phyloP scores from a whole-genome alignment of 2,113 vertebrate genomes.

The Catagonus wagneri region DNA sequence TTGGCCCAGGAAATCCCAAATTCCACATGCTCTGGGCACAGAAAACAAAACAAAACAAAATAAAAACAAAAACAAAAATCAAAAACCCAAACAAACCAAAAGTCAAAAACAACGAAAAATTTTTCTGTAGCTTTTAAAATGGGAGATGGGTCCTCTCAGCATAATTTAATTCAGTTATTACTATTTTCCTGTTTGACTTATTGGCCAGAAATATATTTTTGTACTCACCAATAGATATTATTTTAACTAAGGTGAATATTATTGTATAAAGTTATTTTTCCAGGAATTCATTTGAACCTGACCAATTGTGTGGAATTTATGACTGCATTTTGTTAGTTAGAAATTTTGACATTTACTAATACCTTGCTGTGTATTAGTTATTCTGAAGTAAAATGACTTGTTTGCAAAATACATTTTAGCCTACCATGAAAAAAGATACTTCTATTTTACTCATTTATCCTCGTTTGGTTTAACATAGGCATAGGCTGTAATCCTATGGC shows the following conservation, averaged over 20 bases:
- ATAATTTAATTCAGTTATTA: neutral
- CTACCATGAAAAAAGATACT: neutral
- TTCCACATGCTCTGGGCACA: too few species aligned
- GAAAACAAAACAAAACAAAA: too few species aligned
- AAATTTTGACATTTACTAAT: neutral
- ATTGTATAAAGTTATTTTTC: neutral
- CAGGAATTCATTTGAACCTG: neutral
- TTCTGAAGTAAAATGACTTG: neutral
- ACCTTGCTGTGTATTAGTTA: neutral
- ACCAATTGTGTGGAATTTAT: neutral
- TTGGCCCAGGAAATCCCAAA: too few species aligned
- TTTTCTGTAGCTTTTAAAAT: neutral
- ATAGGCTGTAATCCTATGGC: neutral
- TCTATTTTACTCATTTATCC: neutral
- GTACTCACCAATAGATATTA: neutral
- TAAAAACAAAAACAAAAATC: too few species aligned
- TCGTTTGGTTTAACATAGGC: neutral
- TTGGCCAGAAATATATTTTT: neutral
- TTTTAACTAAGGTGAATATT: neutral
- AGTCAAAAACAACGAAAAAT: too few species aligned
- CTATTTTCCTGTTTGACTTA: neutral
- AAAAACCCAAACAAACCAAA: too few species aligned
- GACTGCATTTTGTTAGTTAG: neutral
- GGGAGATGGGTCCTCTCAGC: neutral
- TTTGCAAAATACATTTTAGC: neutral